Evolutionary conservation across 2,888 invertebrate genomes (phyloP), one percentile per base, ranked within the genome.

Genomic region (Amaurobius ferox): DNA sequence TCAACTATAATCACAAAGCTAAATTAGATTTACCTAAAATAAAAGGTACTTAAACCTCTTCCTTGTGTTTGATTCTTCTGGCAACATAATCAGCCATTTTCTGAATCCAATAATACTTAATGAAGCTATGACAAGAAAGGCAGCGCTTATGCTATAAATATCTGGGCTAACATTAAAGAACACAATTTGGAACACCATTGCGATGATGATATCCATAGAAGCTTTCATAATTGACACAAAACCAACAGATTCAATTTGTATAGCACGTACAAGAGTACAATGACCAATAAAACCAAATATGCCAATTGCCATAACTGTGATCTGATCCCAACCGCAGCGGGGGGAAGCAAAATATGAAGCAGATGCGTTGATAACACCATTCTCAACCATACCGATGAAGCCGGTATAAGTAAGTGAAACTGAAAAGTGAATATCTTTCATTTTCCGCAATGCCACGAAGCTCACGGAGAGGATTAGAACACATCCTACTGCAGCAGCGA

Each of bases 391-490:
- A 90, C 96, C 95, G 44, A 96, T 91, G 71, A 96, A 93, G 40
- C 96, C 96, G 91, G 96, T 95, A 85, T 95, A 96, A n/a, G 96
- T 95, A 95, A 97, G 96, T 55, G 96, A 96, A 66, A 97, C 96
- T 68, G 96, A 96, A 90, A 96, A 97, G 92, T 97, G 97, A 79
- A 97, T 93, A 6, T 95, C 88, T 95, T 92, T 97, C 19, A 97
- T 93, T 30, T 96, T 95, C 88, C 97, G 93, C 71, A 97, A 92
- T 62, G 97, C 96, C 77, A 96, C 96, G 91, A 97, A 96, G 86
- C 97, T 93, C 26, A 96, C 96, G 0, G 96, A 96, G 35, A 95
- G 94, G 90, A 97, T 95, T 0, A 76, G 1, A 0, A 83, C 62
- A 28, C 83, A 83, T 5, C 64, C 64, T 0, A 83, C 23, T 64